These are phyloP conservation scores for Drosophila eohydei DNA, from an alignment of 2,888 invertebrate genomes.

Conservation along the genomic window DNA sequence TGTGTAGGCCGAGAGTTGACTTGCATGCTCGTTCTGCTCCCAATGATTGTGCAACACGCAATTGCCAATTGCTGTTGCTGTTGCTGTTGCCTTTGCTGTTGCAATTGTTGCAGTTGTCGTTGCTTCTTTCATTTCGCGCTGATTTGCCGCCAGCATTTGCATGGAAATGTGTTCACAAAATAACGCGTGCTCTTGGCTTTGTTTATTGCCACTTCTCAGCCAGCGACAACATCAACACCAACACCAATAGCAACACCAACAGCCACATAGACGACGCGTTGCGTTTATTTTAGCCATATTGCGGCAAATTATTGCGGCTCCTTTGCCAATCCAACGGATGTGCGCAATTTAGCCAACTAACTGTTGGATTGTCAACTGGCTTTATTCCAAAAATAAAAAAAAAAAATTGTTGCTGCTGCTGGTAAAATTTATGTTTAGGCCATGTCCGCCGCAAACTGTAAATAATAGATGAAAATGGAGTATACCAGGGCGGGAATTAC, in stretches of 20 bases:
- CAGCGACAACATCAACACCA: constrained; percentile 25
- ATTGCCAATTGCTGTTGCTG: constrained; percentile 56
- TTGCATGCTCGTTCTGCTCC: constrained; percentile 38
- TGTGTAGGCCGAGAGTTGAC: constrained; percentile 63
- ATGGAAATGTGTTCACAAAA: constrained; percentile 69
- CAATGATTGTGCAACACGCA: constrained; percentile 77
- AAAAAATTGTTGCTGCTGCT: not conserved
- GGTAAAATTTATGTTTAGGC: constrained; percentile 34
- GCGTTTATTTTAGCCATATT: constrained; percentile 75
- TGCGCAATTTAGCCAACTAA: constrained; percentile 62
- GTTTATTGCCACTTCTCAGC: constrained; percentile 64
- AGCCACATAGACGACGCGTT: constrained; percentile 24
- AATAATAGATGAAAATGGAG: constrained; percentile 14
- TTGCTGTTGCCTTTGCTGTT: constrained; percentile 18
- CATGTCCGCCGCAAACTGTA: constrained; percentile 26
- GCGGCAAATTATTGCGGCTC: constrained; percentile 69
- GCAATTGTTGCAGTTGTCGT: constrained; percentile 21
- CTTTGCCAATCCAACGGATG: constrained; percentile 63
- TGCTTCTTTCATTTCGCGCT: constrained; percentile 68
- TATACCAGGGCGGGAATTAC: constrained; percentile 16
- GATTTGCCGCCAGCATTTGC: constrained; percentile 76
- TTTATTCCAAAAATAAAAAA: constrained; percentile 23
- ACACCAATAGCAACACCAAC: constrained; percentile 16
- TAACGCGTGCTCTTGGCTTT: constrained; percentile 75
- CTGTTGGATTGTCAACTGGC: constrained; percentile 62